Evolutionary conservation across 1,140 invertebrate genomes (phyloP), one percentile per base, ranked within the genome.

Genomic region (Zaprionus gabonicus): DNA sequence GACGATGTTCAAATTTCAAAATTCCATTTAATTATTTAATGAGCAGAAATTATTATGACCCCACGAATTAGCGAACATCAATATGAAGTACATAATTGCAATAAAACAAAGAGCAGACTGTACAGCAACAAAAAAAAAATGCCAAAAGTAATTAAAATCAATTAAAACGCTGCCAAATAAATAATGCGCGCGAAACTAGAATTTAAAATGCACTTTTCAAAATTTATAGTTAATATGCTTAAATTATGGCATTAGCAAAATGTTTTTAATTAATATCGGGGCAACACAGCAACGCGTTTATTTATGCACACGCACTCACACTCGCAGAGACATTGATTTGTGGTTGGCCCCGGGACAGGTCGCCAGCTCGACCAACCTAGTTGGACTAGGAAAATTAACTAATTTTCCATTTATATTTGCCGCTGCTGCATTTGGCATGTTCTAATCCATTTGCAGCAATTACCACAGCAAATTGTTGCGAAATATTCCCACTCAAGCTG

Each of bases 191-290:
- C 74, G 60, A 68, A 76, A 62, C 81, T 66, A 34, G 31, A 56
- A 46, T 68, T 70, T 53, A 17, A 44, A 69, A 55, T 56, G 9
- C n/a, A 44, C 20, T 15, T 13, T 17, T 34, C 13, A 62, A 63
- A 44, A 10, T 13, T 28, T 28, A 13, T 31, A 51, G 51, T 76
- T 86, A 79, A 79, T 82, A 76, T 76, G 82, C 80, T 80, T 86
- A 71, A 87, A 86, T 82, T 86, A 86, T 86, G 71, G 78, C 82
- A 85, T 86, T 79, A 86, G 80, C 68, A 79, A 85, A 85, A 86
- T 68, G 71, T 68, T 85, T 86, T 86, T 80, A 85, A 85, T 82
- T 82, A 86, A 82, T 72, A 76, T 60, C 20, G 20, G 56, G 51
- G 27, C 58, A 70, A 68, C 66, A 71, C 60, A 56, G 51, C 71